These are phyloP conservation scores for Branchipolynoe longqiensis DNA, from an alignment of 2,888 invertebrate species.

Conservation along the genomic window DNA sequence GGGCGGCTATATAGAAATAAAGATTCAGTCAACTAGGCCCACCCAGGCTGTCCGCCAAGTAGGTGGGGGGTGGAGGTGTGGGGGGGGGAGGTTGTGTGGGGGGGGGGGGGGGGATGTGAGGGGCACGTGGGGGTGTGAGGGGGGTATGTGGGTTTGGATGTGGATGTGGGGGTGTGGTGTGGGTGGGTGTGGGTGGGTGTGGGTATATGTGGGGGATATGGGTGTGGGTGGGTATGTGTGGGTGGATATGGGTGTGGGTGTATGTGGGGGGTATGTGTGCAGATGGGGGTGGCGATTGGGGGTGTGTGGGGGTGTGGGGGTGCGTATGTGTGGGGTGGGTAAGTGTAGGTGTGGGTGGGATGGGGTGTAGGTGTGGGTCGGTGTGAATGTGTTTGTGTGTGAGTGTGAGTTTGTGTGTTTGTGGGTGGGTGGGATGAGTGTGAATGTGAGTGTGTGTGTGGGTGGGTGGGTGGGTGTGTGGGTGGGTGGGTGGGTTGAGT, in stretches of 20 bases:
- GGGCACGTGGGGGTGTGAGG: background rate
- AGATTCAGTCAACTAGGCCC: constrained; percentile 11
- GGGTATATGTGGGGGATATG: background rate
- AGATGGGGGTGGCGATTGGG: background rate
- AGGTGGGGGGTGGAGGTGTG: background rate
- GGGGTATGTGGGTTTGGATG: background rate
- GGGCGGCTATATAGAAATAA: background rate
- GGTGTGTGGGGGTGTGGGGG: background rate
- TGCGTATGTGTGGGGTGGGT: too few species aligned
- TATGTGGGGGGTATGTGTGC: background rate
- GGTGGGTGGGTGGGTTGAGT: background rate
- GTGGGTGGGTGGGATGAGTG: background rate
- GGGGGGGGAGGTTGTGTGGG: background rate
- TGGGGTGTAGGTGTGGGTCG: background rate
- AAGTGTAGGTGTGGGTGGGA: background rate
- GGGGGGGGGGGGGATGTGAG: background rate
- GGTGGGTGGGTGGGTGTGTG: background rate
- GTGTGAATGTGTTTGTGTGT: background rate
- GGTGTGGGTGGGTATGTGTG: background rate
- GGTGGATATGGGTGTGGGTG: background rate
- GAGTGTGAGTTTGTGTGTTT: background rate
- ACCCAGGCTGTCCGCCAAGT: constrained; percentile 10
- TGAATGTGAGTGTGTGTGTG: background rate
- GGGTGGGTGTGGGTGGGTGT: background rate
- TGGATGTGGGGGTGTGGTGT: background rate